Percentiles rank a stretch among this genome's conserved stretches.
phyloP scores from a whole-genome alignment of 2,113 vertebrate genomes.

The Arenaria interpres region DNA sequence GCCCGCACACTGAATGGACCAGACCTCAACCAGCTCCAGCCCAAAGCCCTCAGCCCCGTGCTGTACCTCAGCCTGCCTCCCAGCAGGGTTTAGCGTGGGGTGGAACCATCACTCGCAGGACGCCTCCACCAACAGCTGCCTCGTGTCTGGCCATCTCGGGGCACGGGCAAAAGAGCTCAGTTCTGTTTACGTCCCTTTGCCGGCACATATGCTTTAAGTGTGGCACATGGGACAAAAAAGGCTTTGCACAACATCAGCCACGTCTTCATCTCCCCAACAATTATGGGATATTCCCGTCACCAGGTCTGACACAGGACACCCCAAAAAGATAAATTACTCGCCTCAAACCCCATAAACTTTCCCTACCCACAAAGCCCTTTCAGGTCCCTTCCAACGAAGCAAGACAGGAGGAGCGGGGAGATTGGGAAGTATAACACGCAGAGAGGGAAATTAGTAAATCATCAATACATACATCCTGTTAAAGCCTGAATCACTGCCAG shows the following conservation, averaged over 20 bases:
- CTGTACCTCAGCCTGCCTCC: not conserved
- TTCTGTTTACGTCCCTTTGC: not conserved
- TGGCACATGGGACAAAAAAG: not conserved
- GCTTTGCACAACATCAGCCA: not conserved
- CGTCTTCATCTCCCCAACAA: too few relatives aligned
- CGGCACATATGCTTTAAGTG: not conserved
- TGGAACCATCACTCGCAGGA: not conserved
- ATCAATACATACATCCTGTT: constrained; percentile 18
- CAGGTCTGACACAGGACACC: not conserved
- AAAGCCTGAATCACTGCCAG: constrained; percentile 15
- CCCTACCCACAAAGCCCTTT: not conserved
- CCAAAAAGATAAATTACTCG: not conserved
- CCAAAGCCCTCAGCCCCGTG: not conserved
- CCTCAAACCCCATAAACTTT: not conserved
- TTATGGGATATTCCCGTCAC: not conserved
- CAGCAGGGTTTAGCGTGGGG: not conserved
- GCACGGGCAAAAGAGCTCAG: not conserved
- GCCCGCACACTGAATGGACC: not conserved
- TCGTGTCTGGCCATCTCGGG: constrained; percentile 39
- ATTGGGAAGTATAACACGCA: not conserved
- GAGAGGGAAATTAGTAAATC: constrained; percentile 18
- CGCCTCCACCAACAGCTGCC: constrained; percentile 11
- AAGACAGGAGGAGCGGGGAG: not conserved
- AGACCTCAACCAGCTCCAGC: not conserved
- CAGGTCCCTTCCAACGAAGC: not conserved